These are phyloP conservation scores for Drosophila pectinifera DNA, from an alignment of 1,140 invertebrate genomes.

Conservation along the genomic window DNA sequence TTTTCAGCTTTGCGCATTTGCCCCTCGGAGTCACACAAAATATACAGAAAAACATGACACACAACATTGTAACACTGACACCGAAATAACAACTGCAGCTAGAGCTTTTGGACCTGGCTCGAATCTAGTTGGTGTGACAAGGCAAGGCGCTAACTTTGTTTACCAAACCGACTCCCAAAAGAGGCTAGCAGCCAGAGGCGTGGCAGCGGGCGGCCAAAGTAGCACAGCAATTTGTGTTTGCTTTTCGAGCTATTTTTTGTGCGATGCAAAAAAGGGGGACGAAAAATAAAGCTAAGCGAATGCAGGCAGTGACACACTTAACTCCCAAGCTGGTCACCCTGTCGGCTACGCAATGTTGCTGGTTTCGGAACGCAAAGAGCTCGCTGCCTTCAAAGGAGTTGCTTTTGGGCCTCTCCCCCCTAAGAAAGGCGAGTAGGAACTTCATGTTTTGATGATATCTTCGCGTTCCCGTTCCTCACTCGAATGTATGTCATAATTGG, in stretches of 20 bases:
- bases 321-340: conserved; percentile 48
- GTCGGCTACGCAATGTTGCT: conserved; percentile 68
- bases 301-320: conserved; percentile 45
- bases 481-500: conserved; percentile 55
- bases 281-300: conserved; percentile 23
- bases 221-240: conserved; percentile 53
- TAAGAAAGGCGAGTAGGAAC: conserved; percentile 15
- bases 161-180: conserved; percentile 57
- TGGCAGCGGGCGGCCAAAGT: conserved; percentile 20
- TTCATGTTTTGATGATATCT: conserved; percentile 40
- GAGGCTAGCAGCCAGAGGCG: conserved; percentile 9
- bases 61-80: conserved; percentile 73
- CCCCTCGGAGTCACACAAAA: conserved; percentile 35
- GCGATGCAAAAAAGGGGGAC: conserved; percentile 10
- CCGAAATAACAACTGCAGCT: conserved; percentile 53
- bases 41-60: conserved; percentile 49
- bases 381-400: conserved; percentile 11
- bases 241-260: conserved; percentile 36
- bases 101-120: conserved; percentile 53
- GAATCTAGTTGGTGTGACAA: conserved; percentile 70
- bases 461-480: conserved; percentile 4
- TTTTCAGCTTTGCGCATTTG: conserved; percentile 41
- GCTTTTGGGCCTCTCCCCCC: conserved; percentile 1
- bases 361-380: conserved; percentile 10
- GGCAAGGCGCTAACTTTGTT: conserved; percentile 75